Base-by-base conservation (phyloP, 2,797 vertebrate genomes). In the Austrolebias charrua region DNA sequence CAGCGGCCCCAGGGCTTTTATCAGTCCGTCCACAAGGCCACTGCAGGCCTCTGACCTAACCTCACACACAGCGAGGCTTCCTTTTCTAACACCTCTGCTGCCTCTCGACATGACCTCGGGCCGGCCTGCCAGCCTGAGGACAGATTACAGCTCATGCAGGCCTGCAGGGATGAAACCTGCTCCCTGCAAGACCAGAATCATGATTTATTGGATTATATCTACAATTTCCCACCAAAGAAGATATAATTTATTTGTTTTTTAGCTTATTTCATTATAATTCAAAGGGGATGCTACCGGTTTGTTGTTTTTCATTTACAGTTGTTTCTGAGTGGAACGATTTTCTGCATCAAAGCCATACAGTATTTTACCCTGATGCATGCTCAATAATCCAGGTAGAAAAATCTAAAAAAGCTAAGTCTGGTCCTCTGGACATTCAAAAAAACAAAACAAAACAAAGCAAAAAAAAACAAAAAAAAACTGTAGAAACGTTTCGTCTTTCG, bases 1-100 rank as follows among this genome's bases (percentile, higher is more conserved):
- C 78, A 78, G 75, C 76, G 89, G 88, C 89, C 85, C 86, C 80
- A 91, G 80, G 78, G 85, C 90, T 92, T 91, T 90, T 92, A 91
- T 93, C 91, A 90, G 87, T 81, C 71, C 76, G 87, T 89, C 89
- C 87, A 80, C 80, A 33, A 62, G 74, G 88, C 89, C 88, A 56
- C 85, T 79, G 64, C 73, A 80, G 87, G 88, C 88, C 90, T 88
- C 83, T 42, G 65, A 83, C 80, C 68, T 88, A 90, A 91, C 90
- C 90, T 89, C 89, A 91, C 80, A 76, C 78, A 89, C 84, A 86
- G 82, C 73, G n/a, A 85, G 81, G 78, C 88, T 91, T 91, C 90
- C 89, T 90, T 75, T 86, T 84, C 79, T 88, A 31, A 90, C 90
- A 91, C 90, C 90, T 91, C 89, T 24, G 74, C 72, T 74, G 86